phyloP scores from a whole-genome alignment of 53 echinoderm and acorn worm species.

The Stichopus horrens region DNA sequence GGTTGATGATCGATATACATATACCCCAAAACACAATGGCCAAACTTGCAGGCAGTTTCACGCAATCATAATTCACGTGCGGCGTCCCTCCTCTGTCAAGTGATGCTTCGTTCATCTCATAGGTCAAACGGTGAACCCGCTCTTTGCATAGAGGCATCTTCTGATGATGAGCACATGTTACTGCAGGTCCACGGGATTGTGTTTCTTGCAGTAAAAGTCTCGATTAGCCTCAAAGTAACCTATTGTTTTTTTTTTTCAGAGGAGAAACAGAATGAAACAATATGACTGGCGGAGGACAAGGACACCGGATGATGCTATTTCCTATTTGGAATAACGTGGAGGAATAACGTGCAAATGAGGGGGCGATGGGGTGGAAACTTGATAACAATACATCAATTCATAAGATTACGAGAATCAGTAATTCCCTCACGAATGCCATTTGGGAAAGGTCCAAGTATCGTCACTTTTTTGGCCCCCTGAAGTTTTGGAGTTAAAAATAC shows the following conservation, averaged over 20 bases:
- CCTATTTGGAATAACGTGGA: too few species aligned
- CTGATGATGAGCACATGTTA: not conserved
- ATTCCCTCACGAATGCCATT: too few species aligned
- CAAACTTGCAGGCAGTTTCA: not conserved
- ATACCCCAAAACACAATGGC: not conserved
- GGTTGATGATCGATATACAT: not conserved
- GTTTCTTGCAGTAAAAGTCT: constrained; percentile 71
- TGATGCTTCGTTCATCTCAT: not conserved
- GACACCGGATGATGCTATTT: too few species aligned
- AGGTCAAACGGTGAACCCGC: not conserved
- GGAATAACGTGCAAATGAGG: too few species aligned
- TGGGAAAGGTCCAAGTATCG: too few species aligned
- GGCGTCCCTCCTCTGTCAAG: not conserved
- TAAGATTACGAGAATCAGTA: too few species aligned
- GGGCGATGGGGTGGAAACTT: too few species aligned
- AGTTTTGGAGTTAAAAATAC: too few species aligned
- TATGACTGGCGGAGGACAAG: not conserved
- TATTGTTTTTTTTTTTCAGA: not conserved
- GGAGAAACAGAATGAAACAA: not conserved
- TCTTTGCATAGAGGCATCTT: not conserved
- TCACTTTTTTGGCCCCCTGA: too few species aligned
- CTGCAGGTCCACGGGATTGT: constrained; percentile 57
- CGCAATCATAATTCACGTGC: not conserved
- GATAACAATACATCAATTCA: too few species aligned
- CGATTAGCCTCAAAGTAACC: constrained; percentile 76